Conservation (phyloP, 2,113 vertebrate species). For the Bambusicola thoracicus region DNA sequence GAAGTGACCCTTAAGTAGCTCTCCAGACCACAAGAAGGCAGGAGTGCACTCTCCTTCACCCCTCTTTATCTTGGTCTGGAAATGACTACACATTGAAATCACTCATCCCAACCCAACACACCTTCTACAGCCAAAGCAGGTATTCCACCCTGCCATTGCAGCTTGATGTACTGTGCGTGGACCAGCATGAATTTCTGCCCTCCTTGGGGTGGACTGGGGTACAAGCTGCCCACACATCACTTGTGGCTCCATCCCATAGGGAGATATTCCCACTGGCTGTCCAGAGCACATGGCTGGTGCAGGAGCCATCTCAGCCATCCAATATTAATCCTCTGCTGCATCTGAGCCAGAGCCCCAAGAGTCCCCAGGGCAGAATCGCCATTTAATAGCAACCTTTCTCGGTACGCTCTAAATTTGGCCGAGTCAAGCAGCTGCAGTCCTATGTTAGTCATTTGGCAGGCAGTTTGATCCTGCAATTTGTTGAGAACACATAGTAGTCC, state of each 20-base stretch:
- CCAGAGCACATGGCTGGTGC: rapidly evolving
- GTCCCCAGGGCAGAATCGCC: neutral
- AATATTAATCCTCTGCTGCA: rapidly evolving
- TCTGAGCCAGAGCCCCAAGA: neutral
- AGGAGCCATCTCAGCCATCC: neutral
- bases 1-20: neutral
- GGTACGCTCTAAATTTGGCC: neutral
- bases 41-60: neutral
- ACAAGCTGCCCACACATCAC: rapidly evolving
- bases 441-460: neutral
- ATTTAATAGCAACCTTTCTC: neutral
- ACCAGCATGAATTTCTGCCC: neutral
- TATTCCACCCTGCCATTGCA: neutral
- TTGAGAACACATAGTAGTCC: neutral
- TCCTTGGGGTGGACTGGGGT: neutral
- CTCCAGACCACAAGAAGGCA: neutral
- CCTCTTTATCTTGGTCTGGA: neutral
- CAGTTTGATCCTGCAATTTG: neutral
- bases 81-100: neutral
- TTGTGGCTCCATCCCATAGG: rapidly evolving
- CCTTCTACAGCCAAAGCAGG: neutral
- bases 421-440: slow-evolving; percentile 1
- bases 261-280: neutral
- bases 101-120: neutral
- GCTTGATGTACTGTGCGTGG: neutral